These are phyloP conservation scores for Monomorium pharaonis DNA, from an alignment of 1,140 invertebrate genomes.

Conservation along the genomic window DNA sequence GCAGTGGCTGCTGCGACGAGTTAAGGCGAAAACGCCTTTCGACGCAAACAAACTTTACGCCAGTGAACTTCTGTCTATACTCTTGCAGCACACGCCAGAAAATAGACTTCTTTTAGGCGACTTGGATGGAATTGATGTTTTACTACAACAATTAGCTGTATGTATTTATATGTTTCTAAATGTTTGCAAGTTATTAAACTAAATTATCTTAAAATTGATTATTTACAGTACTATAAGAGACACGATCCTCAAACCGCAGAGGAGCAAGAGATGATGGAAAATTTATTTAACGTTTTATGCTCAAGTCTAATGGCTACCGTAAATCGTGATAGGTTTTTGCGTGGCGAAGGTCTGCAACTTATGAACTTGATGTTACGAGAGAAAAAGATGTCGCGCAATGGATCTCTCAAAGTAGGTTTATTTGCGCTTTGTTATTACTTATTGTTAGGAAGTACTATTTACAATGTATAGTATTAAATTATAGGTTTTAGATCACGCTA, in stretches of 20 bases:
- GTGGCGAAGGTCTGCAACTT: constrained; percentile 97
- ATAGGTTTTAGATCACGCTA: constrained; percentile 95
- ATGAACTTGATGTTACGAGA: constrained; percentile 99
- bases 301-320: constrained; percentile 94
- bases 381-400: constrained; percentile 98
- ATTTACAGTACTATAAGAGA: constrained; percentile 94
- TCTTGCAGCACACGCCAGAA: constrained; percentile 95
- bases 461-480: too few species aligned
- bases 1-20: constrained; percentile 95
- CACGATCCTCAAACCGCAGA: constrained; percentile 96
- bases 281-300: constrained; percentile 98
- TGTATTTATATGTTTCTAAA: constrained; percentile 76
- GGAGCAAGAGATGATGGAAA: constrained; percentile 99
- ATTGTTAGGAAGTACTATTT: background rate
- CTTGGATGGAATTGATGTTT: constrained; percentile 97
- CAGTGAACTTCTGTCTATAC: constrained; percentile 98
- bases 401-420: constrained; percentile 93
- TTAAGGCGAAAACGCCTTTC: constrained; percentile 95
- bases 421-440: constrained; percentile 5
- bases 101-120: constrained; percentile 94
- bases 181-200: background rate
- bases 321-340: constrained; percentile 96
- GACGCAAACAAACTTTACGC: constrained; percentile 98
- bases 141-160: constrained; percentile 97
- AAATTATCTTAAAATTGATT: constrained; percentile 42